These are phyloP conservation scores for Campopleginae sp. DNA, from an alignment of 2,888 invertebrate genomes.

Conservation along the genomic window DNA sequence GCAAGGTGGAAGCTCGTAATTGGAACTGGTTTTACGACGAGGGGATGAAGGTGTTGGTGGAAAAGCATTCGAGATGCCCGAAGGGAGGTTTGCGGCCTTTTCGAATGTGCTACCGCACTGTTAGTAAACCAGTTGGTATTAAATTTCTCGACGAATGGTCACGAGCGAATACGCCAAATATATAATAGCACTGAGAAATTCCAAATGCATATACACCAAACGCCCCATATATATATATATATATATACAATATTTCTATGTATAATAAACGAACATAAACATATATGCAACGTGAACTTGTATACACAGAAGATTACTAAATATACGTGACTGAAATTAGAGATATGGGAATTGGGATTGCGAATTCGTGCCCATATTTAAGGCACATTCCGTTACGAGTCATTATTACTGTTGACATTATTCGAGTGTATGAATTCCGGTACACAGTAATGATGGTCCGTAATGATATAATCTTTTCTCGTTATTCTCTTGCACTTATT, in stretches of 20 bases:
- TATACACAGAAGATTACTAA: constrained; percentile 7
- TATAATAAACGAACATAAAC: constrained; percentile 4
- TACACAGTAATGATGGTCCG: neutral
- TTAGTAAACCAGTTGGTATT: constrained; percentile 48
- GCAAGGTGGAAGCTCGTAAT: constrained; percentile 46
- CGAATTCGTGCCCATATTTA: constrained; percentile 50
- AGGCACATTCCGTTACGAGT: constrained; percentile 26
- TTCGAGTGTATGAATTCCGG: constrained; percentile 15
- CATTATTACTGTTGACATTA: constrained; percentile 23
- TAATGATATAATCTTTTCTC: constrained; percentile 8
- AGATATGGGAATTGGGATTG: constrained; percentile 54
- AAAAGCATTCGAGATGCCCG: constrained; percentile 17
- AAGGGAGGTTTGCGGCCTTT: constrained; percentile 53
- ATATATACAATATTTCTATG: neutral
- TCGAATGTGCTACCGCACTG: constrained; percentile 31
- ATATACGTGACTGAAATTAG: constrained; percentile 52
- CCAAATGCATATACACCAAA: neutral
- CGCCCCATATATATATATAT: neutral
- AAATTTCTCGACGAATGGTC: constrained; percentile 53
- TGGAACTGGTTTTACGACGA: constrained; percentile 38
- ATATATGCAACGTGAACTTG: neutral
- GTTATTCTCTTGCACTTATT: neutral
- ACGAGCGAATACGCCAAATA: constrained; percentile 23
- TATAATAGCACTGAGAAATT: neutral
- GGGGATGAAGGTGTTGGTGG: constrained; percentile 21